phyloP scores from a whole-genome alignment of 1,140 invertebrate genomes.

The Drosophila pruinosa region DNA sequence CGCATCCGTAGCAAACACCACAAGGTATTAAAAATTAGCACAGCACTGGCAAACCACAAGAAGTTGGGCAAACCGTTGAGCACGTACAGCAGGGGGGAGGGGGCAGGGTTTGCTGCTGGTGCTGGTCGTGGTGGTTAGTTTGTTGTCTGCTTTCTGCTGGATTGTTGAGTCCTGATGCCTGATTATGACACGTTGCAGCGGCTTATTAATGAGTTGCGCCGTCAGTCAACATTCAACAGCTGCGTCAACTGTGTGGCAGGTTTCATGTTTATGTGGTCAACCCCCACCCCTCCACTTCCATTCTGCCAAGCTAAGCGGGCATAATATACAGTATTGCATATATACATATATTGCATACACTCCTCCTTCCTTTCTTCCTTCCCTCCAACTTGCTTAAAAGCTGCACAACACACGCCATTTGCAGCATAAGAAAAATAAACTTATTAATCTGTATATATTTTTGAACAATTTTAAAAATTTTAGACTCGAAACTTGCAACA shows the following conservation, averaged over 20 bases:
- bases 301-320: too few relatives aligned
- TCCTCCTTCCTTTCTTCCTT: too few relatives aligned
- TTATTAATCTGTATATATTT: too few relatives aligned
- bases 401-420: too few relatives aligned
- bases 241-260: background rate
- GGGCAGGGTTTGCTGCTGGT: background rate
- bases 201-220: conserved; percentile 56
- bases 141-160: background rate
- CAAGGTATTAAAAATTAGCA: conserved; percentile 63
- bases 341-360: too few relatives aligned
- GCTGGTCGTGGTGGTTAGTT: background rate
- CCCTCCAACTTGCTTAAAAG: too few relatives aligned
- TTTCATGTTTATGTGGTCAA: conserved; percentile 11
- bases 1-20: conserved; percentile 21
- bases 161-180: conserved; percentile 3
- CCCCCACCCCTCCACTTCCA: background rate
- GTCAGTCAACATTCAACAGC: conserved; percentile 46
- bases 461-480: too few relatives aligned
- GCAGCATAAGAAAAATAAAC: too few relatives aligned
- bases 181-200: conserved; percentile 60
- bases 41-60: conserved; percentile 37
- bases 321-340: too few relatives aligned
- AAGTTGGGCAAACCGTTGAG: conserved; percentile 25
- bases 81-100: background rate
- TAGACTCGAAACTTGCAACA: too few relatives aligned